A percentile compares a stretch with the other conserved stretches of the same genome.
phyloP scores from a whole-genome alignment of 2,113 vertebrate genomes.

The Chamaetylas fuelleborni region DNA sequence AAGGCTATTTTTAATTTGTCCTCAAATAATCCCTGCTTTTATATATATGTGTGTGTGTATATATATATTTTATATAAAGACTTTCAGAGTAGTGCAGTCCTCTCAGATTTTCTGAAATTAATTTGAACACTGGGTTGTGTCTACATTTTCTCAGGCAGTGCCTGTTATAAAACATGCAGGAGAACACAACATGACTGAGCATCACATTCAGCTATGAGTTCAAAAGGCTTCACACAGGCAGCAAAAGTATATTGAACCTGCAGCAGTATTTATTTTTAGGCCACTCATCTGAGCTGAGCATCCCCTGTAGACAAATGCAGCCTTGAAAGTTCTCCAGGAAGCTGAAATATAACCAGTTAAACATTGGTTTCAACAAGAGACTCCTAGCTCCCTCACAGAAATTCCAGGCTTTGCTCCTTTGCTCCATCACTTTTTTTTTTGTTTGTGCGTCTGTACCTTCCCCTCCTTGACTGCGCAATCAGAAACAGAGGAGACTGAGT shows the following conservation, averaged over 20 bases:
- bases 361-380: background rate
- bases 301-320: background rate
- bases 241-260: background rate
- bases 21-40: slow-evolving; percentile 13
- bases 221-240: background rate
- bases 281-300: rapidly evolving
- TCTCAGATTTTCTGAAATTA: background rate
- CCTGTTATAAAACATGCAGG: background rate
- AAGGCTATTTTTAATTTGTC: slow-evolving; percentile 52
- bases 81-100: background rate
- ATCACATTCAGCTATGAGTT: background rate
- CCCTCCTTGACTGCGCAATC: background rate
- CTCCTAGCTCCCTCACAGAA: background rate
- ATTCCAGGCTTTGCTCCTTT: background rate
- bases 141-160: background rate
- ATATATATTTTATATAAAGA: background rate
- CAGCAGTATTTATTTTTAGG: background rate
- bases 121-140: background rate
- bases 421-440: background rate
- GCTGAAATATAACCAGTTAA: background rate
- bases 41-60: background rate
- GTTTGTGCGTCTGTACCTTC: background rate
- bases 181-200: background rate
- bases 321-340: background rate
- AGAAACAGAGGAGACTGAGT: background rate